These are phyloP conservation scores for Nowickia ferox DNA, from an alignment of 2,888 invertebrate genomes.

Conservation along the genomic window DNA sequence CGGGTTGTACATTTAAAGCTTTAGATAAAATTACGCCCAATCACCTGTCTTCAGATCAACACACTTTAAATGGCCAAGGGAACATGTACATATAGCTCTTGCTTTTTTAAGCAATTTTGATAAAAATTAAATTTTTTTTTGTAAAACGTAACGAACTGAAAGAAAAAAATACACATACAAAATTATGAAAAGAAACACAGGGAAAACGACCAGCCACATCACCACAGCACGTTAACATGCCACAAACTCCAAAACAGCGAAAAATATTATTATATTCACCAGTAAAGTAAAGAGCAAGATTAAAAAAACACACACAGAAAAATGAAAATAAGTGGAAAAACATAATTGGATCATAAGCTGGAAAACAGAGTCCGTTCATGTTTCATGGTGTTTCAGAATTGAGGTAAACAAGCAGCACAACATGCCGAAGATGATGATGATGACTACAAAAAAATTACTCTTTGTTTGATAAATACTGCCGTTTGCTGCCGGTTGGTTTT, in stretches of 20 bases:
- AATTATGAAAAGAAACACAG: background rate
- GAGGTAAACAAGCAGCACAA: slow-evolving; percentile 56
- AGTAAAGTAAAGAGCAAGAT: background rate
- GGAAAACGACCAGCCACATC: slow-evolving; percentile 27
- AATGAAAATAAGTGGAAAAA: slow-evolving; percentile 58
- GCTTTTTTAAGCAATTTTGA: slow-evolving; percentile 45
- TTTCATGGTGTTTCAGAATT: slow-evolving; percentile 52
- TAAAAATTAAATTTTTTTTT: slow-evolving; percentile 13
- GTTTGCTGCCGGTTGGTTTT: slow-evolving; percentile 19
- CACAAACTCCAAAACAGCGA: slow-evolving; percentile 38
- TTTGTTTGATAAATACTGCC: slow-evolving; percentile 27
- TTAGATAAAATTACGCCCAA: slow-evolving; percentile 48
- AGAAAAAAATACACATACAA: slow-evolving; percentile 1
- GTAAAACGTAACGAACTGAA: slow-evolving; percentile 5
- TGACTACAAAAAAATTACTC: slow-evolving; percentile 30
- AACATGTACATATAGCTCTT: background rate
- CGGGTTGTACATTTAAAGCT: slow-evolving; percentile 41
- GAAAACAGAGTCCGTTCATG: slow-evolving; percentile 36
- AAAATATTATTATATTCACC: background rate
- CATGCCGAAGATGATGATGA: slow-evolving; percentile 2
- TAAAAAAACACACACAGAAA: slow-evolving; percentile 10
- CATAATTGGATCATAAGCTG: slow-evolving; percentile 65
- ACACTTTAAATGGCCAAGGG: slow-evolving; percentile 29
- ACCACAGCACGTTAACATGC: slow-evolving; percentile 52
- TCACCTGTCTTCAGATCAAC: slow-evolving; percentile 56